phyloP scores from a whole-genome alignment of 1,140 invertebrate species.

The Mactra quadrangularis region DNA sequence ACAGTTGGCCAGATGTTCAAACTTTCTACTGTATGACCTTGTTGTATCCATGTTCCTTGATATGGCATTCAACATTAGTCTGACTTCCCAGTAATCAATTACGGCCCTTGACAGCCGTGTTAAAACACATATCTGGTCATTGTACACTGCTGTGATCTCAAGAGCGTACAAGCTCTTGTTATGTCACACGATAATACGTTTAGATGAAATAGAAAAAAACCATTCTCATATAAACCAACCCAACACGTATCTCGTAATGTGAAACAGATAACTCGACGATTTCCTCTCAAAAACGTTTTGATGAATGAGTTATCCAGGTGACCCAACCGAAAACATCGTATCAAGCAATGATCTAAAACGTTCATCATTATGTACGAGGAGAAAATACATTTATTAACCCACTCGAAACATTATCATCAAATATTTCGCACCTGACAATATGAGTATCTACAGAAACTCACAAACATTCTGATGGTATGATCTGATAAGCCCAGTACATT shows the following conservation, averaged over 20 bases:
- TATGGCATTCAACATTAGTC: too few relatives aligned
- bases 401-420: neutral
- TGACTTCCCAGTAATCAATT: too few relatives aligned
- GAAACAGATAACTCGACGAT: constrained; percentile 3
- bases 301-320: constrained; percentile 13
- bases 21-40: too few relatives aligned
- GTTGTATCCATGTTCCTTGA: too few relatives aligned
- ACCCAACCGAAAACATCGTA: constrained; percentile 8
- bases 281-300: neutral
- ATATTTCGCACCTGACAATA: constrained; percentile 33
- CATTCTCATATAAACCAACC: too few relatives aligned
- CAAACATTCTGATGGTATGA: constrained; percentile 21
- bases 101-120: too few relatives aligned
- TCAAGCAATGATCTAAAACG: constrained; percentile 13
- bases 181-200: too few relatives aligned
- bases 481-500: constrained; percentile 19
- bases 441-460: constrained; percentile 3
- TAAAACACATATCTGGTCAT: too few relatives aligned
- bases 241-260: neutral
- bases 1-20: too few relatives aligned
- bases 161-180: too few relatives aligned
- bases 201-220: too few relatives aligned
- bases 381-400: constrained; percentile 33
- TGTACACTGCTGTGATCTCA: too few relatives aligned
- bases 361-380: constrained; percentile 21